Evolutionary conservation across 2,888 invertebrate species (phyloP).

Genomic region (Chloroclysta siterata): DNA sequence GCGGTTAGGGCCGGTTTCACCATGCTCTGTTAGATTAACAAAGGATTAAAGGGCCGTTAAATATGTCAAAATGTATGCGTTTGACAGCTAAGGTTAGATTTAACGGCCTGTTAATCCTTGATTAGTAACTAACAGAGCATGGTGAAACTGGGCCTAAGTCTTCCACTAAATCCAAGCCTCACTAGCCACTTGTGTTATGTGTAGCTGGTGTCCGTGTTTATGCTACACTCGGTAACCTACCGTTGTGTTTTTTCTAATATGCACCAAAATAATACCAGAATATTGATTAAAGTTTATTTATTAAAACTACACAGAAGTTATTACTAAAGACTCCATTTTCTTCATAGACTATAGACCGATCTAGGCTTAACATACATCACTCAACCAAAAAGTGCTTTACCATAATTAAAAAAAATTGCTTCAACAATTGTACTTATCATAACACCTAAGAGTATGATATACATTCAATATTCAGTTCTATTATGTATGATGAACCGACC

Average conservation of each 20-base stretch:
- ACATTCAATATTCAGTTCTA: constrained; percentile 48
- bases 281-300: constrained; percentile 72
- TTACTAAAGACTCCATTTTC: constrained; percentile 67
- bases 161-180: background rate
- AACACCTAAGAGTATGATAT: constrained; percentile 70
- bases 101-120: too few species aligned
- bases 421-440: constrained; percentile 83
- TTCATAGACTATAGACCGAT: constrained; percentile 59
- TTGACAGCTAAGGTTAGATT: too few species aligned
- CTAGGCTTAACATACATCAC: constrained; percentile 74
- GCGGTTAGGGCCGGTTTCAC: too few species aligned
- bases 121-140: too few species aligned
- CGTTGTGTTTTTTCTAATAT: background rate
- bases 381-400: constrained; percentile 75
- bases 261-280: constrained; percentile 47
- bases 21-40: too few species aligned
- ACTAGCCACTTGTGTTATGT: too few species aligned
- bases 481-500: constrained; percentile 46
- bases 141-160: too few species aligned
- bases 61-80: too few species aligned
- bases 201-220: background rate
- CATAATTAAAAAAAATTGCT: constrained; percentile 68
- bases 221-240: background rate
- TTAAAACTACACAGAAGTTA: constrained; percentile 80
- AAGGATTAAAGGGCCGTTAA: too few species aligned